Evolutionary conservation across 2,888 invertebrate species (phyloP), one percentile per base, ranked within the genome.

Genomic region (Pyralis farinalis): DNA sequence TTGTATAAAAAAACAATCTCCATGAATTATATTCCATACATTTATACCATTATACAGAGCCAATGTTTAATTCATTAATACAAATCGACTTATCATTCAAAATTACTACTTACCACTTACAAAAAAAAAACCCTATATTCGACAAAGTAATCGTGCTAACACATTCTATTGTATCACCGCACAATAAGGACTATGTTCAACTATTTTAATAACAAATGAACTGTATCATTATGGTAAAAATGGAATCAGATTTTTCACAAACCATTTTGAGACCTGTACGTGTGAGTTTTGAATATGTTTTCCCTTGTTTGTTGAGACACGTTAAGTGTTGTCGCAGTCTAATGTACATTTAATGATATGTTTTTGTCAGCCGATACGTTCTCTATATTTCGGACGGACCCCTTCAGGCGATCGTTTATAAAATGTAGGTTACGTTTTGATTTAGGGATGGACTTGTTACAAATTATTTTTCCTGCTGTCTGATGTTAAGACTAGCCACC

Each of bases 51-150:
- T 5, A 25, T 31, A 39, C 46, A 8, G 40, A 56, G 44, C 44
- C 47, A 53, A 40, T 37, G 35, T 50, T 63, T 59, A 58, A 55
- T 61, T 59, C 51, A 60, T 62, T 58, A 55, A 53, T 62, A 45
- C 48, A 42, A 54, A 63, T 61, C 51, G 49, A 46, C 31, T 55
- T 48, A 45, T 44, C 45, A 44, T 53, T 42, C 48, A 22, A 59
- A 63, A 61, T 55, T 52, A 61, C 51, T 51, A 53, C 51, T 55
- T 57, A 49, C 48, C 33, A 41, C 49, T 48, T 44, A 30, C 45
- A 47, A 51, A 37, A 40, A 33, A 27, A 22, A 42, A 12, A 20
- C 27, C 35, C 28, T 28, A 28, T 11, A 12, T 22, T 27, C n/a
- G 20, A 10, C 6, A 12, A 7, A 1, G 1, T 29, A 11, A 29